Percentiles rank a stretch among this genome's conserved stretches.
Conservation (phyloP, 2,888 invertebrate species). For the Reticulitermes lucifugus region DNA sequence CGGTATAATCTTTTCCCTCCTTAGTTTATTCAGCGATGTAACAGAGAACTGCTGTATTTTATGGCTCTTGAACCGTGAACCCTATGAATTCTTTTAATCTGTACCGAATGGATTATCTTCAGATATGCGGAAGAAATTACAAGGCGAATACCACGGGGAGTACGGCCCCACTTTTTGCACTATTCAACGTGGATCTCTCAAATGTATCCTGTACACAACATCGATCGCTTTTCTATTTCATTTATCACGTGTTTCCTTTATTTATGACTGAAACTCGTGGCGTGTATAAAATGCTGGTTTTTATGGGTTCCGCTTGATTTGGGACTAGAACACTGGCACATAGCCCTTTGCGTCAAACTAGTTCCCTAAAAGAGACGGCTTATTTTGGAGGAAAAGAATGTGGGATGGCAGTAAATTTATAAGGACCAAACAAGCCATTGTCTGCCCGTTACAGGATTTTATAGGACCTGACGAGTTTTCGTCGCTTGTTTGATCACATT, state of each 20-base stretch:
- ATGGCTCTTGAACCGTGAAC: background rate
- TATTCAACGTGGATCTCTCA: background rate
- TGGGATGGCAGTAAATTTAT: background rate
- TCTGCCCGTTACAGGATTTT: background rate
- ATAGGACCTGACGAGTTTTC: background rate
- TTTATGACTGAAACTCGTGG: background rate
- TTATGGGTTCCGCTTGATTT: background rate
- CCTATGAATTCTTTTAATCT: background rate
- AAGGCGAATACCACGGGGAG: background rate
- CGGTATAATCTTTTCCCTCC: no score
- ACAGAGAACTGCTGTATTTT: background rate
- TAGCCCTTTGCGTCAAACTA: background rate
- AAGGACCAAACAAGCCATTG: background rate
- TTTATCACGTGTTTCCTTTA: background rate
- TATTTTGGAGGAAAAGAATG: background rate
- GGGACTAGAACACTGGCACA: background rate
- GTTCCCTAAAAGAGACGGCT: background rate
- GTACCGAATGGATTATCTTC: background rate
- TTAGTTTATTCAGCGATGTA: no score
- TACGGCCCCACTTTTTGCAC: background rate
- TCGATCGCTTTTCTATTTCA: background rate
- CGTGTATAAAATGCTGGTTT: background rate
- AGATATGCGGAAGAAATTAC: background rate
- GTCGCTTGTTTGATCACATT: no score
- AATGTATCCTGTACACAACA: background rate